phyloP scores from a whole-genome alignment of 2,113 vertebrate genomes.

The Cariama cristata region DNA sequence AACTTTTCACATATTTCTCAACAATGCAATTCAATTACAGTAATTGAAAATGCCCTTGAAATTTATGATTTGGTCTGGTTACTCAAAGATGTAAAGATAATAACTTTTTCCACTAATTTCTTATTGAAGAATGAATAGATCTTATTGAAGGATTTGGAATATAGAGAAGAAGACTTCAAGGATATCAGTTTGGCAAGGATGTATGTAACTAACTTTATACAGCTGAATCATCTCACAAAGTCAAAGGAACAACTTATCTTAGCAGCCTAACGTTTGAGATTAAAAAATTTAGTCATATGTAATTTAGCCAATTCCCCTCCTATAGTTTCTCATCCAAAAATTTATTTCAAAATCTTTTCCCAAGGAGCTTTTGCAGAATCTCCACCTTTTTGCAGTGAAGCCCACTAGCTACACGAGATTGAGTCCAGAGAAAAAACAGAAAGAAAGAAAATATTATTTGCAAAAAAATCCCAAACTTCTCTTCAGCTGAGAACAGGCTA shows the following conservation, averaged over 20 bases:
- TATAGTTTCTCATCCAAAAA: not conserved
- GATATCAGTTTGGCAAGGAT: not conserved
- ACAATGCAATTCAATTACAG: not conserved
- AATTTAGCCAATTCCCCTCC: not conserved
- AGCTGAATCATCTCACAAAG: not conserved
- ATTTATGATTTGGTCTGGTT: not conserved
- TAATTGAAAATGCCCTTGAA: not conserved
- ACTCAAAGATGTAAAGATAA: not conserved
- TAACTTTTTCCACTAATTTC: not conserved
- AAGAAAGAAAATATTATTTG: not conserved
- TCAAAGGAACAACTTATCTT: not conserved
- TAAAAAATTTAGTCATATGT: not conserved
- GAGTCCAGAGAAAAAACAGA: not conserved
- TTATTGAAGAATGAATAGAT: not conserved
- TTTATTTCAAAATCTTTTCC: not conserved
- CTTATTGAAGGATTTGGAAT: not conserved
- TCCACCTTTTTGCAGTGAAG: not conserved
- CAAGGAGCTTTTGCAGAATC: not conserved
- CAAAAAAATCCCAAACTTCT: not conserved
- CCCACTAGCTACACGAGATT: not conserved
- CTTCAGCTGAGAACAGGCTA: not conserved
- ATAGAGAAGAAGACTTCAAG: not conserved
- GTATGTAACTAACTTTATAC: not conserved
- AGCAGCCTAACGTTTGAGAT: not conserved
- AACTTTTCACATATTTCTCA: not conserved